Conservation (phyloP, 2,888 invertebrate species). For the Macrophya annulata region DNA sequence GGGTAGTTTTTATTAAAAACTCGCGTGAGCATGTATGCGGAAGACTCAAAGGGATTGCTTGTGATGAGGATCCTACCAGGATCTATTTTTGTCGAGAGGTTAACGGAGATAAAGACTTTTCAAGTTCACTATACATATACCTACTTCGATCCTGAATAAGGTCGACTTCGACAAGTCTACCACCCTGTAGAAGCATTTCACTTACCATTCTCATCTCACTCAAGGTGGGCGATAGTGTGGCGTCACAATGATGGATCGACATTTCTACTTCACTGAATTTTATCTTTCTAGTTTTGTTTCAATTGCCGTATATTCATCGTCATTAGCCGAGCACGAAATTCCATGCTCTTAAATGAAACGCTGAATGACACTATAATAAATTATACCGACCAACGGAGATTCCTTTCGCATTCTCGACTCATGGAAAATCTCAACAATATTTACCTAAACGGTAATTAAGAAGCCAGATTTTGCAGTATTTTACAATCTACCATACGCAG, state of each 20-base stretch:
- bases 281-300: conserved; percentile 49
- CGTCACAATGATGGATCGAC: conserved; percentile 56
- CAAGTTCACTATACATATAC: conserved; percentile 9
- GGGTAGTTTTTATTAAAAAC: background rate
- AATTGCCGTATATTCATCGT: conserved; percentile 47
- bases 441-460: background rate
- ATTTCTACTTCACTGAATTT: conserved; percentile 52
- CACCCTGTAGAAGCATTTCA: conserved; percentile 5
- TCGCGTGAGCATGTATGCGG: background rate
- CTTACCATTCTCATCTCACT: conserved; percentile 34
- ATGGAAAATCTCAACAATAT: background rate
- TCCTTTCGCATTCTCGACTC: background rate
- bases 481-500: background rate
- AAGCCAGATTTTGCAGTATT: background rate
- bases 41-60: background rate
- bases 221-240: conserved; percentile 39
- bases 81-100: conserved; percentile 5
- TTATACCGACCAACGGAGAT: background rate
- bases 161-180: background rate
- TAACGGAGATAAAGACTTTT: conserved; percentile 25
- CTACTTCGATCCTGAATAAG: conserved; percentile 8
- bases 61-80: background rate
- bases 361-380: background rate
- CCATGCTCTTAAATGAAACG: background rate
- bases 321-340: conserved; percentile 35